Evolutionary conservation across 2,797 vertebrate genomes (phyloP).

Genomic region (Leuciscus waleckii): DNA sequence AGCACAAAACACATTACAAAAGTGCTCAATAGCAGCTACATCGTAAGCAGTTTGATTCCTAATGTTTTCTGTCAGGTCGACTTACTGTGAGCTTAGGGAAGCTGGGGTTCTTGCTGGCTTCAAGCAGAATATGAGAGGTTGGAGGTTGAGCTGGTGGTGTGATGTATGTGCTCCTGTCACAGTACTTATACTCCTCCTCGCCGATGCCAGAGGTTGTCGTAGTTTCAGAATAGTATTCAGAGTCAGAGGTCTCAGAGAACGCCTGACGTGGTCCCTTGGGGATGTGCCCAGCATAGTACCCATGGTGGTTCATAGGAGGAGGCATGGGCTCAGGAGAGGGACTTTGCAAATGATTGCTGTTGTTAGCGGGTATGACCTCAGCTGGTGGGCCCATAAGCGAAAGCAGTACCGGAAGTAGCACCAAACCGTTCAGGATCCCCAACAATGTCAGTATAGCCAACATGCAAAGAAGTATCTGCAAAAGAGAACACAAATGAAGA

Average conservation of each 20-base stretch:
- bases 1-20: conserved; percentile 19
- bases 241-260: conserved; percentile 82
- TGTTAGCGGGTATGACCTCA: conserved; percentile 81
- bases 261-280: conserved; percentile 71
- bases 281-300: conserved; percentile 76
- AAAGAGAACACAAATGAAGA: conserved; percentile 3
- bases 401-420: conserved; percentile 92
- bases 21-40: neutral
- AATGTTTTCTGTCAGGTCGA: neutral
- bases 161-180: conserved; percentile 77
- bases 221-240: conserved; percentile 83
- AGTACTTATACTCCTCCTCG: conserved; percentile 83
- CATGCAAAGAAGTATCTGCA: conserved; percentile 94
- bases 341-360: conserved; percentile 71
- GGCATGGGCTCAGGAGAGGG: conserved; percentile 77
- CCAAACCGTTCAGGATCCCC: conserved; percentile 93
- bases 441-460: conserved; percentile 91
- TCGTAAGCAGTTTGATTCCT: neutral
- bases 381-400: conserved; percentile 93
- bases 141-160: conserved; percentile 68
- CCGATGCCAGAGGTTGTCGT: conserved; percentile 78
- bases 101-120: conserved; percentile 86
- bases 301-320: conserved; percentile 80
- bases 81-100: conserved; percentile 84
- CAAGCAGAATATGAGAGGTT: conserved; percentile 82